Percentiles rank a stretch among this genome's conserved stretches.
These are phyloP conservation scores for Yponomeuta malinellus DNA, from an alignment of 2,888 invertebrate species.

Conservation along the genomic window DNA sequence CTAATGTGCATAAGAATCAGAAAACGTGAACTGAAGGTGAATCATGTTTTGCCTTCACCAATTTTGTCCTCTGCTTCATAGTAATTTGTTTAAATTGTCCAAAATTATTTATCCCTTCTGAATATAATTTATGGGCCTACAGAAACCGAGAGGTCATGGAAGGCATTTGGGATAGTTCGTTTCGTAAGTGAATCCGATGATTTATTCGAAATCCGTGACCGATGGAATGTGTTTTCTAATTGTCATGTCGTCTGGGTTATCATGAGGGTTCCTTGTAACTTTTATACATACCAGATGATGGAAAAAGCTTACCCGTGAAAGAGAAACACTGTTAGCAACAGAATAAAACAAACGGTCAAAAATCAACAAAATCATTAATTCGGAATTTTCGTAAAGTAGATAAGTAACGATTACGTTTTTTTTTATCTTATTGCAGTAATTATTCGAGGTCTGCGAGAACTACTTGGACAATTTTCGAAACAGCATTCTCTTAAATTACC, in stretches of 20 bases:
- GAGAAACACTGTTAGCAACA: conserved; percentile 18
- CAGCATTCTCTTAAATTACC: not conserved
- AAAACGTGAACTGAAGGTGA: not conserved
- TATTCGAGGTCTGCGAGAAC: not conserved
- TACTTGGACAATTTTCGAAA: not conserved
- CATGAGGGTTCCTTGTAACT: too few species aligned
- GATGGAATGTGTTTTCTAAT: not conserved
- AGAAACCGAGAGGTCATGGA: not conserved
- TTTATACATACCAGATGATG: not conserved
- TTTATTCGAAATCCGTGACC: not conserved
- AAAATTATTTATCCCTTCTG: not conserved
- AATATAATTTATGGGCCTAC: not conserved
- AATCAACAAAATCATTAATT: not conserved
- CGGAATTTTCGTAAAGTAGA: not conserved
- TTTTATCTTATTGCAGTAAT: not conserved
- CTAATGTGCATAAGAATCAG: not conserved
- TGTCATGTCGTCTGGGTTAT: not conserved
- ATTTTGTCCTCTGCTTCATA: not conserved
- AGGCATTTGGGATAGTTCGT: not conserved
- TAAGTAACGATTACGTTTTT: not conserved
- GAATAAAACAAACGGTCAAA: not conserved
- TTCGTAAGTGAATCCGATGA: not conserved
- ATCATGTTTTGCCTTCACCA: not conserved
- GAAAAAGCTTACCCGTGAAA: conserved; percentile 43
- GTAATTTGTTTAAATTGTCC: not conserved